A percentile compares a stretch with the other conserved stretches of the same genome.
Evolutionary conservation across 2,888 invertebrate species (phyloP).

Genomic region (Erannis defoliaria): DNA sequence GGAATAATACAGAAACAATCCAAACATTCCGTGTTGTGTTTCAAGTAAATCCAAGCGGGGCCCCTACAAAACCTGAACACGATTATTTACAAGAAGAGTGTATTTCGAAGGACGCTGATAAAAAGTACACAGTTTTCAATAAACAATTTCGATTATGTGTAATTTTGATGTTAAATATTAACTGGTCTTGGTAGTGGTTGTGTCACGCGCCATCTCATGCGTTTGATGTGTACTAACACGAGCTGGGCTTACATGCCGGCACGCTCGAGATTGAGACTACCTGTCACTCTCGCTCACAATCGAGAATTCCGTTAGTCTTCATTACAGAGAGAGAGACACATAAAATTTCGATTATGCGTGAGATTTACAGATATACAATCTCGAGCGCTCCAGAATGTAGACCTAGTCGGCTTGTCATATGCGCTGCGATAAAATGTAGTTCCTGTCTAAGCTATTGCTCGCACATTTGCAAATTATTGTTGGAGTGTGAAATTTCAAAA

Average conservation of each 20-base stretch:
- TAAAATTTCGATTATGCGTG: background rate
- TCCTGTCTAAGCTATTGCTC: too few species aligned
- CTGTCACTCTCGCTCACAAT: background rate
- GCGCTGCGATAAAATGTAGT: background rate
- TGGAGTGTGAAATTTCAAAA: background rate
- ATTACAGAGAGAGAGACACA: background rate
- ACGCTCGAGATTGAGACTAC: background rate
- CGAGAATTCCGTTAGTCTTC: background rate
- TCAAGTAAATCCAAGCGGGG: conserved; percentile 82
- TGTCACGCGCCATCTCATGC: conserved; percentile 77
- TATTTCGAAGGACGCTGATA: conserved; percentile 64
- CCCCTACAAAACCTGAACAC: conserved; percentile 75
- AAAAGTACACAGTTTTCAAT: conserved; percentile 61
- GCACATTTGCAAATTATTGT: background rate
- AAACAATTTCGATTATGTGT: conserved; percentile 68
- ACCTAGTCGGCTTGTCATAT: too few species aligned
- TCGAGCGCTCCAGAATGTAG: background rate
- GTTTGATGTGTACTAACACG: conserved; percentile 81
- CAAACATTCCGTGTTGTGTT: conserved; percentile 71
- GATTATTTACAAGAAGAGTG: conserved; percentile 62
- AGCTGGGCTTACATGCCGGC: conserved; percentile 43
- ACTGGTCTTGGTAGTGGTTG: conserved; percentile 81
- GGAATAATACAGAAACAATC: conserved; percentile 47
- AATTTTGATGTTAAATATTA: conserved; percentile 64
- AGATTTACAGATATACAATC: background rate